Evolutionary conservation across 1,140 invertebrate species (phyloP), one percentile per base, ranked within the genome.

Genomic region (Contarinia nasturtii): DNA sequence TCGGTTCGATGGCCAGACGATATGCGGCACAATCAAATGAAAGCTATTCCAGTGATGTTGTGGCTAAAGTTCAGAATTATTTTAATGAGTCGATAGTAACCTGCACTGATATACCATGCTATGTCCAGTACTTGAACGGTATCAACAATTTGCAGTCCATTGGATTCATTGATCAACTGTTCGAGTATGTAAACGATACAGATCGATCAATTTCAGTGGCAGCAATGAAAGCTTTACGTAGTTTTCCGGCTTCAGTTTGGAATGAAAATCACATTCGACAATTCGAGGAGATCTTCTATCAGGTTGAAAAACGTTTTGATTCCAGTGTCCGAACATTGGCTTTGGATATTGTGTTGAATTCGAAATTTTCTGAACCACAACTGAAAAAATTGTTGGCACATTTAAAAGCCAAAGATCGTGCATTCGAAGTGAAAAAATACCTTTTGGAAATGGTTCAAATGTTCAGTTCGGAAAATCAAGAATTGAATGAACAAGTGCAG

Each of bases 281-380:
- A 3, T 76, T 77, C 2, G 52, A 64, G 17, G 61, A 61, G 44
- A 71, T 82, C 14, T 82, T 82, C 55, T 75, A 75, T 50, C 80
- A 85, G 55, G 57, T 76, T 3, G 64, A 64, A 2, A 66, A 67
- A 20, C 70, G 66, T 50, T 73, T 71, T 44, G 84, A 87, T 55
- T 79, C 80, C 14, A 84, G 79, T 20, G 69, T 76, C 0, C 66
- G 83, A 52, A 79, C 78, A 1, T 50, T 86, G 37, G 79, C 83
- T 0, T 57, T 79, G 10, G 80, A 87, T 54, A 68, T 87, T 10
- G 61, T 87, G n/a, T 61, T 87, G 1, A 68, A 74, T 45, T 66
- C 66, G 22, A 63, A 71, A 7, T 71, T 75, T 1, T 63, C 60
- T 12, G 64, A 74, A 14, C 66, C 72, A 17, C 59, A 67, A 43